Percentiles rank a stretch among this genome's conserved stretches.
Conservation (phyloP, 2,888 invertebrate genomes). For the Hirtodrosophila histrioides region DNA sequence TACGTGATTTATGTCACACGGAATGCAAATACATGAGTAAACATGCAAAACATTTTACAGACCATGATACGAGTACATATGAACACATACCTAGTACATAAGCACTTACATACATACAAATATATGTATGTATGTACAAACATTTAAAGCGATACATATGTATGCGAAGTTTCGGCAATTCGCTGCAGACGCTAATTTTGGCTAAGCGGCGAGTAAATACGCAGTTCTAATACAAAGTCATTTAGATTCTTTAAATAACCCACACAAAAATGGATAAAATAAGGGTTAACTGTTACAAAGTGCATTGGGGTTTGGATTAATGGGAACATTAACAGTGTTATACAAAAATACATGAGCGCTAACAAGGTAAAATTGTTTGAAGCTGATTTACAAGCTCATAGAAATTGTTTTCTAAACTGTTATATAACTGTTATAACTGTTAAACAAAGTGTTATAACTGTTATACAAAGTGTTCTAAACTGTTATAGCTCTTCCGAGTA, state of each 20-base stretch:
- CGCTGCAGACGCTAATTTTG: slow-evolving; percentile 38
- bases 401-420: not conserved
- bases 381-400: too few species aligned
- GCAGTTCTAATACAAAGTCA: slow-evolving; percentile 43
- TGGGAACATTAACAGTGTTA: slow-evolving; percentile 18
- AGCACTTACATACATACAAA: slow-evolving; percentile 1
- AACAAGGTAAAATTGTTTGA: not conserved
- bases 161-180: slow-evolving; percentile 34
- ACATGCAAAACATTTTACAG: slow-evolving; percentile 71
- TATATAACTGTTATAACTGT: slow-evolving; percentile 6
- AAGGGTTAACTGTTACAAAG: slow-evolving; percentile 35
- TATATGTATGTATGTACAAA: slow-evolving; percentile 6
- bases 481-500: too few species aligned
- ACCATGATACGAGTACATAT: slow-evolving; percentile 28
- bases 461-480: not conserved
- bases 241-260: slow-evolving; percentile 66
- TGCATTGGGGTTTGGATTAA: slow-evolving; percentile 16
- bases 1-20: slow-evolving; percentile 77
- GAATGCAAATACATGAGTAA: slow-evolving; percentile 78
- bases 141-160: too few species aligned
- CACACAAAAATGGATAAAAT: slow-evolving; percentile 42
- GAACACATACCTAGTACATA: slow-evolving; percentile 12
- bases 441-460: not conserved
- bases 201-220: slow-evolving; percentile 13
- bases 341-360: slow-evolving; percentile 7